Base-by-base conservation (phyloP, 2,797 vertebrate genomes). In the Falco biarmicus region DNA sequence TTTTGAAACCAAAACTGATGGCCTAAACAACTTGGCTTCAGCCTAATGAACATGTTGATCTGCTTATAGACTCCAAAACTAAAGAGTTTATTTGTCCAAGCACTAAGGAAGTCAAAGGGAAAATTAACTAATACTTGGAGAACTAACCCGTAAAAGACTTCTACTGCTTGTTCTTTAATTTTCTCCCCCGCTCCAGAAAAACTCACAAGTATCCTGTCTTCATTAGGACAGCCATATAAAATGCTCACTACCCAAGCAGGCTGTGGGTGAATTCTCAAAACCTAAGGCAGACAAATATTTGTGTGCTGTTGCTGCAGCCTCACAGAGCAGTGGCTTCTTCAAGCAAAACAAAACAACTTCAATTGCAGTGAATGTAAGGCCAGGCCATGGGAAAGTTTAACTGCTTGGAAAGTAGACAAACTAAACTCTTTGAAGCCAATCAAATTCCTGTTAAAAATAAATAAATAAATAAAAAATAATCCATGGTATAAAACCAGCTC, bases 301-400 rank as follows among this genome's bases (percentile, higher is more conserved):
- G 7, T 48, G 7, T 56, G 48, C 15, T 70, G 6, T n/a, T 65
- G 39, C 69, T 69, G 34, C 21, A 79, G 53, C 11, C 15, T 68
- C 56, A 76, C 9, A 37, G 16, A 83, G 14, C 32, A 85, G 9
- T 39, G 68, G 14, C 25, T 91, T 70, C 28, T 74, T 91, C 61
- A 78, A 64, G 29, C 15, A 85, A 92, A 97, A 83, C 28, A 77
- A 91, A 94, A 65, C 50, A 59, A 8, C 29, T 85, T 53, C 61
- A 32, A 24, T 41, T 63, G 51, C 34, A 84, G 18, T 15, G 21
- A 61, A 61, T 11, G 3, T 61, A 84, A 90, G 41, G 11, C 22
- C 17, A 13, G 57, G 60, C 69, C 83, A 86, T 88, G 88, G 85
- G 92, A 95, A 95, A 94, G 15, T 93, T 90, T 84, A 78, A 43